Conservation (phyloP, 2,888 invertebrate species). For the Dicyrtomina minuta region DNA sequence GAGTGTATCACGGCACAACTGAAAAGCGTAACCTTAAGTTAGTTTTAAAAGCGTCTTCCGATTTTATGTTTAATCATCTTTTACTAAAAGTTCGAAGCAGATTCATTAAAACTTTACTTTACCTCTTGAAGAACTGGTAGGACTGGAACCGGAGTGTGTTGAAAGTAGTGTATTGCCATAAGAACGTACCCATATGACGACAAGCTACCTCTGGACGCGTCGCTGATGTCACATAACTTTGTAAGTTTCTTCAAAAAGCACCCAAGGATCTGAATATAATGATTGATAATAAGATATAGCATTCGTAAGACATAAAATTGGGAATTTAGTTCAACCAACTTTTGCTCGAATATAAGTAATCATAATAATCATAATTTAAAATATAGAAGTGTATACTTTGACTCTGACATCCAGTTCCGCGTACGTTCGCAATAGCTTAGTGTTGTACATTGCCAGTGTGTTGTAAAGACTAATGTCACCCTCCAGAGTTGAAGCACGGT, state of each 20-base stretch:
- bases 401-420: conserved; percentile 61
- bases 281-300: too few species aligned
- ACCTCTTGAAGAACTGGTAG: conserved; percentile 65
- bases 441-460: conserved; percentile 62
- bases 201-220: conserved; percentile 64
- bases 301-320: too few species aligned
- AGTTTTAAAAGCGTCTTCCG: not conserved
- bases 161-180: conserved; percentile 64
- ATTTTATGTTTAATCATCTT: too few species aligned
- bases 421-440: conserved; percentile 60
- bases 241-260: conserved; percentile 62
- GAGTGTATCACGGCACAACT: conserved; percentile 23
- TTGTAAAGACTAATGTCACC: conserved; percentile 66
- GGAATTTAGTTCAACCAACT: too few species aligned
- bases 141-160: conserved; percentile 62
- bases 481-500: conserved; percentile 57
- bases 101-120: too few species aligned
- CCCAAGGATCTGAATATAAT: conserved; percentile 57
- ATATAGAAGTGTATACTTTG: too few species aligned
- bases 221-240: conserved; percentile 63
- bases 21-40: conserved; percentile 10
- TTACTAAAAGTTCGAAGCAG: too few species aligned
- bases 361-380: too few species aligned
- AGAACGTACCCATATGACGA: conserved; percentile 65
- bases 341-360: too few species aligned